These are phyloP conservation scores for Holacanthus passer DNA, from an alignment of 2,113 vertebrate genomes.

Conservation along the genomic window DNA sequence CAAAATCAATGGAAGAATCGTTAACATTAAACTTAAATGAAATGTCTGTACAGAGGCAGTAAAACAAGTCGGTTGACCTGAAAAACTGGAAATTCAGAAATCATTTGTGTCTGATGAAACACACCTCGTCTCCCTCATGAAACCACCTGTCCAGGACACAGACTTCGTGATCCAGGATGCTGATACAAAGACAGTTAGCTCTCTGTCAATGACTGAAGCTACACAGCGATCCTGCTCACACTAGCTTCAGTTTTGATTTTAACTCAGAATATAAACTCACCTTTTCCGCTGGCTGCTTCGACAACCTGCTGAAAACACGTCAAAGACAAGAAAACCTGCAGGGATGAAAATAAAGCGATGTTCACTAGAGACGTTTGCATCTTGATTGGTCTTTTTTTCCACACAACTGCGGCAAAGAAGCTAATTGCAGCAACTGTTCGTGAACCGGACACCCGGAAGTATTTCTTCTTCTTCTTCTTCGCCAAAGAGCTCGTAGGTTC, in stretches of 20 bases:
- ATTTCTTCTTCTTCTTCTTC: too few relatives aligned
- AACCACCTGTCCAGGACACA: conserved; percentile 18
- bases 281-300: conserved; percentile 69
- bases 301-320: conserved; percentile 62
- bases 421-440: conserved; percentile 14
- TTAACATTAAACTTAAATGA: too few relatives aligned
- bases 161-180: conserved; percentile 35
- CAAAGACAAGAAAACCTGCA: conserved; percentile 66
- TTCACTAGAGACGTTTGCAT: conserved; percentile 70
- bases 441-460: conserved; percentile 61
- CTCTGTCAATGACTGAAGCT: conserved; percentile 16
- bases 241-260: not conserved
- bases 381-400: conserved; percentile 31
- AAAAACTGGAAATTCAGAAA: not conserved
- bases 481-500: too few relatives aligned
- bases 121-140: not conserved
- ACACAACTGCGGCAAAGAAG: not conserved
- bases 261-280: conserved; percentile 64
- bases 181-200: conserved; percentile 31
- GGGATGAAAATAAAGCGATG: conserved; percentile 58
- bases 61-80: not conserved
- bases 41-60: not conserved
- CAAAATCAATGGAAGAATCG: not conserved
- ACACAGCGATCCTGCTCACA: not conserved
- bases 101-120: not conserved